phyloP scores from a whole-genome alignment of 1,140 invertebrate species.

The Neodiprion lecontei region DNA sequence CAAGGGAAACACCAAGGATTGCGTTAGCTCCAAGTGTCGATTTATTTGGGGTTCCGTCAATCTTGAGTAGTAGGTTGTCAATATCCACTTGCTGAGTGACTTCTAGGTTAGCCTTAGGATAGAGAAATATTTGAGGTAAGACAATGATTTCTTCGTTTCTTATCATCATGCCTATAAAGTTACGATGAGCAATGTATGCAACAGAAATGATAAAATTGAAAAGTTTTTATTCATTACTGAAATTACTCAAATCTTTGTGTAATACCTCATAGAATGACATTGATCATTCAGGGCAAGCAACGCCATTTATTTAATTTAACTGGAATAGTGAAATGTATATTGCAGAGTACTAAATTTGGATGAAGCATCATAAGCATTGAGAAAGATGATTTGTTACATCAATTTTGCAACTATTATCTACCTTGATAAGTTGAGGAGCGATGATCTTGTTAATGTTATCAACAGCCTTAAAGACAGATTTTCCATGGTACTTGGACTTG shows the following conservation, averaged over 20 bases:
- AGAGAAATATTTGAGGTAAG: conserved; percentile 32
- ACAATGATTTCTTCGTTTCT: background rate
- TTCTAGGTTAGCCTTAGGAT: conserved; percentile 70
- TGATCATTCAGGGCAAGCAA: too few relatives aligned
- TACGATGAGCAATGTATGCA: too few relatives aligned
- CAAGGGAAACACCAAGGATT: conserved; percentile 95
- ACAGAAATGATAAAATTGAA: background rate
- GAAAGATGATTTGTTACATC: too few relatives aligned
- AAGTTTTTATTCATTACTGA: too few relatives aligned
- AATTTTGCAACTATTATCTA: conserved; percentile 52
- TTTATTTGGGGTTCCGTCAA: conserved; percentile 98
- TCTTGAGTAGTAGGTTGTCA: conserved; percentile 89
- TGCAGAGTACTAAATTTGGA: too few relatives aligned
- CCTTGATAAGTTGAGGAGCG: conserved; percentile 84
- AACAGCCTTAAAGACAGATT: conserved; percentile 93
- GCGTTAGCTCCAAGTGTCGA: conserved; percentile 96
- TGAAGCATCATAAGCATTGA: too few relatives aligned
- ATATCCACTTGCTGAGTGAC: conserved; percentile 92
- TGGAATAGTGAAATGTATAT: too few relatives aligned
- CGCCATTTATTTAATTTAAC: too few relatives aligned
- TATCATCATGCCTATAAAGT: background rate
- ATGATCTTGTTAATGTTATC: conserved; percentile 91
- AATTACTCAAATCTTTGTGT: too few relatives aligned
- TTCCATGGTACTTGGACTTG: conserved; percentile 91
- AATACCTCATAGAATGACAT: too few relatives aligned